Evolutionary conservation across 2,797 vertebrate species (phyloP).

Genomic region (Rallus crepitans): DNA sequence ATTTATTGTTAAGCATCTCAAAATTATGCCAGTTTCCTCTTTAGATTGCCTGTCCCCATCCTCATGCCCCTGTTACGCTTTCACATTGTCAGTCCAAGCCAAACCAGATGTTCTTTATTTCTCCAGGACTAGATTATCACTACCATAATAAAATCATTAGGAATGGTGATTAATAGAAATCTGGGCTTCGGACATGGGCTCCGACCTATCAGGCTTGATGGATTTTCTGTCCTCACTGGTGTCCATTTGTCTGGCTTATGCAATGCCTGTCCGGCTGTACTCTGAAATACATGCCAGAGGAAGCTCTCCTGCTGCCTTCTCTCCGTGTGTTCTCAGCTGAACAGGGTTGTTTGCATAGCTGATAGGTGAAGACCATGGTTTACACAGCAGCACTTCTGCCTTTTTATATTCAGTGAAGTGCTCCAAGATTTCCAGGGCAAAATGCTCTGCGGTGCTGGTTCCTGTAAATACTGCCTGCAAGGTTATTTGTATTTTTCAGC

Average conservation of each 20-base stretch:
- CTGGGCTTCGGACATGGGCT: background rate
- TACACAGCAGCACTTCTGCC: background rate
- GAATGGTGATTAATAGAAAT: background rate
- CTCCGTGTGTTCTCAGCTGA: background rate
- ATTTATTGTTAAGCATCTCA: background rate
- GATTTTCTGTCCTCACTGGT: background rate
- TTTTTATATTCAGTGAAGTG: background rate
- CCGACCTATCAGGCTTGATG: background rate
- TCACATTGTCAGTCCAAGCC: background rate
- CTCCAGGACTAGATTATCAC: conserved; percentile 5
- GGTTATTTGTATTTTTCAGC: background rate
- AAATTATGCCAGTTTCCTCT: background rate
- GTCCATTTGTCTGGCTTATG: background rate
- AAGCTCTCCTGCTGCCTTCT: background rate
- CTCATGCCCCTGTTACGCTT: background rate
- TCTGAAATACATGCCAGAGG: background rate
- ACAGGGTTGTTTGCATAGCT: background rate
- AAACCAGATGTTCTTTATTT: conserved; percentile 42
- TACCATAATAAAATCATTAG: conserved; percentile 7
- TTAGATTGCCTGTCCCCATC: background rate
- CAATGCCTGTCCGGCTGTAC: background rate
- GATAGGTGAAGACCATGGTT: background rate
- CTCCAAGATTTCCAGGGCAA: background rate
- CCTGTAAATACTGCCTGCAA: background rate
- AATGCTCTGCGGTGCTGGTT: background rate